phyloP scores from a whole-genome alignment of 53 echinoderm and acorn worm species.

The Echinometra lucunter region DNA sequence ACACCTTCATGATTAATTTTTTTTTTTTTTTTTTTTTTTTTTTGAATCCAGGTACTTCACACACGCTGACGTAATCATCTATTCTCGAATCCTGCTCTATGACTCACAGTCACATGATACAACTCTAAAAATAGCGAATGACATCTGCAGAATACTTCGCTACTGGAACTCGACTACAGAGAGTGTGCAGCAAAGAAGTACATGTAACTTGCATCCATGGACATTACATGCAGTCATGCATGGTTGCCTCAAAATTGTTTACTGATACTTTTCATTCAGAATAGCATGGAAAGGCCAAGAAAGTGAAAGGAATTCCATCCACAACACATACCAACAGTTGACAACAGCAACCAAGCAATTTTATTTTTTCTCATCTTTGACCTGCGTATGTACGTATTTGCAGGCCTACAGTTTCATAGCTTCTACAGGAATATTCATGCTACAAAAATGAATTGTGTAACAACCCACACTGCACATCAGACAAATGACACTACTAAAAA shows the following conservation, averaged over 20 bases:
- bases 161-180: background rate
- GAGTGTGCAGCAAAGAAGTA: too few species aligned
- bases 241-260: too few species aligned
- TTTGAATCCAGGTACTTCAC: background rate
- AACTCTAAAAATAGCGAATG: constrained; percentile 45
- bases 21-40: too few species aligned
- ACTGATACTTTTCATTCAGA: too few species aligned
- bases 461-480: background rate
- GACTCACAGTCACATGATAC: constrained; percentile 54
- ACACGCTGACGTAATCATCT: background rate
- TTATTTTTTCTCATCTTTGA: background rate
- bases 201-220: background rate
- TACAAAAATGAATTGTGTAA: background rate
- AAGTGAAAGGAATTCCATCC: background rate
- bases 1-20: too few species aligned
- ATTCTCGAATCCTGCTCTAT: background rate
- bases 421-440: background rate
- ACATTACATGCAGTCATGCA: background rate
- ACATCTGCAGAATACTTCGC: background rate
- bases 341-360: background rate
- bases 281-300: background rate
- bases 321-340: background rate
- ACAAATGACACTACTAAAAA: background rate
- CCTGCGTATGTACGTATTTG: background rate
- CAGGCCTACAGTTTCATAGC: background rate